Base-by-base conservation (phyloP, 2,888 invertebrate species). In the Rhagonycha fulva region DNA sequence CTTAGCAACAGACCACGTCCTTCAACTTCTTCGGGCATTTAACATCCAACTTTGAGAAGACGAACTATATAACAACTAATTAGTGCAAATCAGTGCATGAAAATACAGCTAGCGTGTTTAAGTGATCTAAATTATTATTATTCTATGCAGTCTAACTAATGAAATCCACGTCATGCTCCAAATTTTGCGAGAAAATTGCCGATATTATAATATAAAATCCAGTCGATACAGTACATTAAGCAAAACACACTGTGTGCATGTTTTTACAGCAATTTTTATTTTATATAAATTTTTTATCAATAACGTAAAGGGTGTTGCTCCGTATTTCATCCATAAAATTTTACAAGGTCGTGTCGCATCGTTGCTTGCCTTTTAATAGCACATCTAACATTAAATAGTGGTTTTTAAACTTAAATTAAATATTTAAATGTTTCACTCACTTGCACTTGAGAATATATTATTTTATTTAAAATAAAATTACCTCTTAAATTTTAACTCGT, bases 301-400 rank as follows among this genome's bases (percentile, higher is more conserved):
- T 70, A 70, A 61, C 70, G 14, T 62, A 72, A 72, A 68, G 72
- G 72, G 68, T 72, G 68, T 72, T 72, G 72, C 72, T 28, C 72
- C 62, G 14, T 26, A 26, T 68, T 68, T 72, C 61, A 28, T 19
- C 60, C 24, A 14, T 14, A 47, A 72, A 68, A 72, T 62, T 61
- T 68, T 30, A 72, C 72, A 72, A 72, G 72, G 72, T 32, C 72
- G 72, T 28, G 28, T 19, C 68, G 72, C 72, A 61, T 72, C 24
- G 72, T 30, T 72, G 72, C 7, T 62, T 62, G 30, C 62, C 68
- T 72, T 72, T 72, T 72, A 62, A 68, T 60, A 68, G 68, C 72
- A 19, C 61, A 24, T 19, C 68, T 67, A 62, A 70, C 62, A 62
- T 62, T 61, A 66, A 62, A 62, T 63, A 19, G 14, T 32, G 66